Conservation (phyloP, 2,797 vertebrate genomes). For the Myotis findleyi region DNA sequence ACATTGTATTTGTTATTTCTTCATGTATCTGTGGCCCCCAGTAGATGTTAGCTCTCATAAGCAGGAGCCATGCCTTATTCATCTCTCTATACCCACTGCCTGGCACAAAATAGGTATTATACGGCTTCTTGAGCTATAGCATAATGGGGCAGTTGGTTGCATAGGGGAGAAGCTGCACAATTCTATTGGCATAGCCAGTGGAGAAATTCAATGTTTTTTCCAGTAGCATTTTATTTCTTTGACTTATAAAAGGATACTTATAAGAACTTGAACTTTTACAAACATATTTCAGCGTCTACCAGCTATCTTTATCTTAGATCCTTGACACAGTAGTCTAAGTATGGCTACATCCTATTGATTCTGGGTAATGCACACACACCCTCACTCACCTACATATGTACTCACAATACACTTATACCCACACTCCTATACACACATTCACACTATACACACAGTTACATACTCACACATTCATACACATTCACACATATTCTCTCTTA, state of each 20-base stretch:
- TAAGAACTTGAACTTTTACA: not conserved
- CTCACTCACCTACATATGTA: not conserved
- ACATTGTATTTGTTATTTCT: not conserved
- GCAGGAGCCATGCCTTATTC: not conserved
- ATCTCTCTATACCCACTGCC: not conserved
- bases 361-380: not conserved
- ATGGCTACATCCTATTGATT: not conserved
- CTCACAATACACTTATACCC: not conserved
- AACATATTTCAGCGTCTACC: conserved; percentile 6
- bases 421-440: not conserved
- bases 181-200: not conserved
- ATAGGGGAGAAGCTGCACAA: not conserved
- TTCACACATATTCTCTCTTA: not conserved
- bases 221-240: not conserved
- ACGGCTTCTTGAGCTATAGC: not conserved
- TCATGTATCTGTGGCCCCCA: not conserved
- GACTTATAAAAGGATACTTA: not conserved
- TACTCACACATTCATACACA: not conserved
- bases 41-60: not conserved
- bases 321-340: not conserved
- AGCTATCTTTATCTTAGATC: not conserved
- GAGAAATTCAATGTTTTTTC: not conserved
- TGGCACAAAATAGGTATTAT: not conserved
- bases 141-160: not conserved
- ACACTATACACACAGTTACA: not conserved